Conservation (phyloP, 2,797 vertebrate species). For the Sebastes minor region DNA sequence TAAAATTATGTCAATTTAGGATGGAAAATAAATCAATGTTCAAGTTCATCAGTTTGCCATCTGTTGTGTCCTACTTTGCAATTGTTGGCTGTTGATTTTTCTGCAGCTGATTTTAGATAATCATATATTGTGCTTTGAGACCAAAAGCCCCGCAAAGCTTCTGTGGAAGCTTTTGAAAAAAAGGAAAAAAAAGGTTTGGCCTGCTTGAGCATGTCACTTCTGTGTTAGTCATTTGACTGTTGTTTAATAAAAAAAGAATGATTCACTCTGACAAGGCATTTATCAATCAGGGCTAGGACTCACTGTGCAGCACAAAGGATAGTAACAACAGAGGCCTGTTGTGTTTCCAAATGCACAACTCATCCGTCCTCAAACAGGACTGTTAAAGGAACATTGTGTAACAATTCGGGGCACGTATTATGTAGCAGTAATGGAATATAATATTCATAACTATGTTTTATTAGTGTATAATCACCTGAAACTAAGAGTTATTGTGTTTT, state of each 20-base stretch:
- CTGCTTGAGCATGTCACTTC: background rate
- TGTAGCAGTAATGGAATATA: no score
- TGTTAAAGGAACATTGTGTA: background rate
- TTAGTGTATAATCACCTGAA: no score
- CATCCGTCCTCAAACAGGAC: background rate
- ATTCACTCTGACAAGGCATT: background rate
- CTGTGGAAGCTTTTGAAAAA: background rate
- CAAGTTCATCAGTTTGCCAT: slow-evolving; percentile 62
- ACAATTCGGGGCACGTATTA: no score
- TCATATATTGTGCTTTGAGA: slow-evolving; percentile 17
- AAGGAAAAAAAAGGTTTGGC: background rate
- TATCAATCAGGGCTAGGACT: background rate
- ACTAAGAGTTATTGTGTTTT: no score
- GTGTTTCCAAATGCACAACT: background rate
- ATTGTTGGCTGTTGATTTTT: slow-evolving; percentile 24
- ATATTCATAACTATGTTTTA: no score
- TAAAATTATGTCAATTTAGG: slow-evolving; percentile 29
- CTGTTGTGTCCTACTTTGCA: slow-evolving; percentile 63
- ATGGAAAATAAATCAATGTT: slow-evolving; percentile 57
- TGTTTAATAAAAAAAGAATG: background rate
- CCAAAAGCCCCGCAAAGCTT: slow-evolving; percentile 1
- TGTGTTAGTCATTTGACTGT: background rate
- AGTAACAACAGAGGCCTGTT: slow-evolving; percentile 18
- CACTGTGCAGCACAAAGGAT: background rate
- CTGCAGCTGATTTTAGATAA: slow-evolving; percentile 37